A percentile compares a stretch with the other conserved stretches of the same genome.
phyloP scores from a whole-genome alignment of 1,140 invertebrate genomes.

The Drosophila malerkotliana region DNA sequence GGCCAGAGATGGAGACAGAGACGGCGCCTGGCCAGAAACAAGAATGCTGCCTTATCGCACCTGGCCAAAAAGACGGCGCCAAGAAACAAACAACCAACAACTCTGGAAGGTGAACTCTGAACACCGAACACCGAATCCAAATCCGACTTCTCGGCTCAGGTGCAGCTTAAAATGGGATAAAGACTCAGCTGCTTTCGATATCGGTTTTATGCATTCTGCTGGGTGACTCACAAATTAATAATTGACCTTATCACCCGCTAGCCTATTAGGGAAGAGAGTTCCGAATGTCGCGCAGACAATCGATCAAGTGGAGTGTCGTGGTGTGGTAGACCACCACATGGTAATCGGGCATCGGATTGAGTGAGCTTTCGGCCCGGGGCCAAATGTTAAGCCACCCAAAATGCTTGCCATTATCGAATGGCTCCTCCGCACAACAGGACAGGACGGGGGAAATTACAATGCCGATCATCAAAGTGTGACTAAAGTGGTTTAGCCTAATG shows the following conservation, averaged over 20 bases:
- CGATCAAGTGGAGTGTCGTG: slow-evolving; percentile 45
- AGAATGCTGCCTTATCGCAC: slow-evolving; percentile 77
- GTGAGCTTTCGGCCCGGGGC: slow-evolving; percentile 31
- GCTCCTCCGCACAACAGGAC: too few relatives aligned
- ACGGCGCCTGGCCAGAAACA: slow-evolving; percentile 56
- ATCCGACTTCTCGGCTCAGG: background rate
- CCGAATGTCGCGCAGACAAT: slow-evolving; percentile 35
- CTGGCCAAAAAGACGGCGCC: slow-evolving; percentile 72
- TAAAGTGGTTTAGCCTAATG: slow-evolving; percentile 84
- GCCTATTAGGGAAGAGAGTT: slow-evolving; percentile 36
- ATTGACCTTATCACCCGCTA: slow-evolving; percentile 66
- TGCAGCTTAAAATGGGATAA: slow-evolving; percentile 42
- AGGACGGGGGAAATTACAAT: slow-evolving; percentile 53
- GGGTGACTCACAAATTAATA: slow-evolving; percentile 77
- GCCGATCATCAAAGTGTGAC: slow-evolving; percentile 83
- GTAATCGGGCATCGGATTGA: slow-evolving; percentile 9
- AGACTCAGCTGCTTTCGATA: slow-evolving; percentile 47
- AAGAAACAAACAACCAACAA: slow-evolving; percentile 56
- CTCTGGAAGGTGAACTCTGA: slow-evolving; percentile 29
- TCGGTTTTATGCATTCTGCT: slow-evolving; percentile 57
- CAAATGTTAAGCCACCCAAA: slow-evolving; percentile 59
- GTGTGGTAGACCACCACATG: slow-evolving; percentile 52
- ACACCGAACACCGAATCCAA: slow-evolving; percentile 6
- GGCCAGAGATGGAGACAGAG: slow-evolving; percentile 6
- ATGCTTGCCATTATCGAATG: slow-evolving; percentile 69